phyloP scores from a whole-genome alignment of 2,113 vertebrate species.

The Ardeotis arabs region DNA sequence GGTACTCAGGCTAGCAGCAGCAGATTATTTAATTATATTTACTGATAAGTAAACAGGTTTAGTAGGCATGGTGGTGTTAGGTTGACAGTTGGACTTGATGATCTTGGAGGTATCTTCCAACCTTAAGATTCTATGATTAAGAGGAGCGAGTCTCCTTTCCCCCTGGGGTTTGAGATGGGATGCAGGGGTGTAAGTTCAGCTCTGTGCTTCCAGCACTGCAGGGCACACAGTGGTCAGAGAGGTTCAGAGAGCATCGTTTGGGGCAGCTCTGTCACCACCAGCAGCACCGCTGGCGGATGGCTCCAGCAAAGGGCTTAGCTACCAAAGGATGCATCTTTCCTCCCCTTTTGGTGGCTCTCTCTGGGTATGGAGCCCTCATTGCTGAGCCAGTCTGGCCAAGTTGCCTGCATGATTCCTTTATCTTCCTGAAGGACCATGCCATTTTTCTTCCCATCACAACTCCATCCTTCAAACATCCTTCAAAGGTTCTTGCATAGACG shows the following conservation, averaged over 20 bases:
- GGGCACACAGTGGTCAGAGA: background rate
- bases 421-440: background rate
- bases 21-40: background rate
- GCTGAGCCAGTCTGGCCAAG: background rate
- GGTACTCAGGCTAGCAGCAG: background rate
- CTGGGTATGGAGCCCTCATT: background rate
- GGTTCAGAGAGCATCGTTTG: background rate
- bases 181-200: background rate
- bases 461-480: background rate
- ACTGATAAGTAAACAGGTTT: background rate
- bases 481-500: background rate
- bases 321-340: background rate
- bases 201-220: background rate
- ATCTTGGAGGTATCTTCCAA: too few relatives aligned
- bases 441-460: background rate
- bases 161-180: background rate
- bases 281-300: background rate
- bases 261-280: background rate
- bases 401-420: background rate
- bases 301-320: background rate
- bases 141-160: background rate
- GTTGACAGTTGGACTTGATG: too few relatives aligned
- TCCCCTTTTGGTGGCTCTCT: background rate
- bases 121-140: background rate
- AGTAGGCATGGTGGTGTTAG: too few relatives aligned